Evolutionary conservation across 23 tunicate genomes (phyloP), one percentile per base, ranked within the genome.

Genomic region (Clavelina lepadiformis): DNA sequence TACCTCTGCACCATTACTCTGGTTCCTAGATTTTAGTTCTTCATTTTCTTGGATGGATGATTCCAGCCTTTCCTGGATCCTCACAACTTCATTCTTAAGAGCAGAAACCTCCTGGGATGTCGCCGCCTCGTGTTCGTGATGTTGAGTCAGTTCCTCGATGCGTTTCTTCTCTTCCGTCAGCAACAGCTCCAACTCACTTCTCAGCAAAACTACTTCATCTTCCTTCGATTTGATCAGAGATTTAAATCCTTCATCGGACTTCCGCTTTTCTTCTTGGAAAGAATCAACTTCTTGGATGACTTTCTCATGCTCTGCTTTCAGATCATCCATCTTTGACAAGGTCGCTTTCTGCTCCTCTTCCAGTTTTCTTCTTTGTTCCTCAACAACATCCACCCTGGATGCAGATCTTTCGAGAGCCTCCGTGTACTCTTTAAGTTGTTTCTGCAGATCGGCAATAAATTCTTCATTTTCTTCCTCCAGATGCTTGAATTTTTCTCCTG

Each of bases 311-410:
- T 45, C 56, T 3, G 19, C 1, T 28, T 60, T 73, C 41, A 59
- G 28, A 2, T 73, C 35, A 1, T 63, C 63, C 81, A 75, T 34
- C 52, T 75, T 58, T 32, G 19, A 22, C 65, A 51, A 28, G 24
- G 71, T 75, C 59, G 32, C 46, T 31, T 38, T 51, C 67, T 65
- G 73, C 53, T 76, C 82, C 28, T 55, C 65, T 29, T 76, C 82
- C 73, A 66, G 28, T 30, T 64, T 66, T 34, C 47, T 76, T 45
- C 68, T 65, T 21, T 55, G 34, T 25, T 33, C 62, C 38, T 76
- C 73, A 25, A 76, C 58, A 29, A 31, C 65, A 49, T 37, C 66
- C 28, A 65, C 36, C 19, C 66, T 49, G 15, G 32, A 19, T 24
- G 50, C 66, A 13, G 73, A 55, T 1, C 21, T 38, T 2, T 67